Percentiles rank a stretch among this genome's conserved stretches.
Evolutionary conservation across 2,113 vertebrate genomes (phyloP).

Genomic region (Heloderma charlesbogerti): DNA sequence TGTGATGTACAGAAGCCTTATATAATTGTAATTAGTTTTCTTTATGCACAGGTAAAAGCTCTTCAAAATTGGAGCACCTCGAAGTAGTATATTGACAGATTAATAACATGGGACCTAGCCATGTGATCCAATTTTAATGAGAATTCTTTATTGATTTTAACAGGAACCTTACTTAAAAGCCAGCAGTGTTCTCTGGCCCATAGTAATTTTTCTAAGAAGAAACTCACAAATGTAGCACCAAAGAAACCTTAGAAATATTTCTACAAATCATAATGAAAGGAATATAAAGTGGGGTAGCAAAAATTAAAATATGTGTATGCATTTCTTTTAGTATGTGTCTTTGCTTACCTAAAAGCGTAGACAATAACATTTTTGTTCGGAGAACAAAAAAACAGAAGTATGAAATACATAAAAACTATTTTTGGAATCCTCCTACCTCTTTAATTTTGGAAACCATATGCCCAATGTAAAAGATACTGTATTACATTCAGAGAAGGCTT

Average conservation of each 20-base stretch:
- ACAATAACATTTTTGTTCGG: neutral
- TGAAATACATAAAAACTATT: neutral
- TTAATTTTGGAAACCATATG: neutral
- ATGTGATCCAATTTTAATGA: neutral
- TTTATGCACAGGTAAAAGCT: neutral
- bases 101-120: neutral
- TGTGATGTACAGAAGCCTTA: slow-evolving; percentile 3
- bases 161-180: slow-evolving; percentile 41
- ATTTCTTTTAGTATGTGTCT: neutral
- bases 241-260: slow-evolving; percentile 15
- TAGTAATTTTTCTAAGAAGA: slow-evolving; percentile 10
- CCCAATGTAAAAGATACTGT: neutral
- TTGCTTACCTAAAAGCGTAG: neutral
- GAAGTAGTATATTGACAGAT: slow-evolving; percentile 31
- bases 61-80: neutral
- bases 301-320: slow-evolving; percentile 30
- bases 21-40: neutral
- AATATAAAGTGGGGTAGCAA: neutral
- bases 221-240: slow-evolving; percentile 26
- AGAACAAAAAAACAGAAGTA: neutral
- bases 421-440: neutral
- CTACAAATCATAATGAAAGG: slow-evolving; percentile 31
- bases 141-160: neutral
- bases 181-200: neutral
- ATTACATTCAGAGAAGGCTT: neutral